Evolutionary conservation across 37 sponge, comb jelly and placozoan species (phyloP), one percentile per base, ranked within the genome.

Genomic region (Amphimedon queenslandica): DNA sequence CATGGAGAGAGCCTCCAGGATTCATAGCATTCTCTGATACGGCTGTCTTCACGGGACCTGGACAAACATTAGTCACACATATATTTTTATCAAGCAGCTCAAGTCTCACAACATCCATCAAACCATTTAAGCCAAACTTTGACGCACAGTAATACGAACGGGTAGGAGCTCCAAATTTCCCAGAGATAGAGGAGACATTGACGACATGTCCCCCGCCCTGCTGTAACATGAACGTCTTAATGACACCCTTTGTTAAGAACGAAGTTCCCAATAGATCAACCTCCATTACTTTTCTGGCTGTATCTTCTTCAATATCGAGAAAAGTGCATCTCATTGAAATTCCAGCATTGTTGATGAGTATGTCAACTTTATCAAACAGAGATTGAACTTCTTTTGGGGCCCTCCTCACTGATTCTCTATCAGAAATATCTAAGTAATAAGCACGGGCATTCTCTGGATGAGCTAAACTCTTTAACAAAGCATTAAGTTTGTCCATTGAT

Each of bases 321-420:
- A 74, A 76, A 6, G 40, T 4, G 33, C 55, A 37, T 40, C 86
- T 38, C 21, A 28, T 47, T 33, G 80, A 67, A 8, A 85, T 57
- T 65, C 88, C 88, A 24, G 82, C 86, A 74, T 85, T 85, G 56
- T 85, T 85, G 25, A 85, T 55, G 24, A 85, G 57, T 5, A 85
- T 79, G 63, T 85, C 86, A 11, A 85, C 51, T 25, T 53, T 34
- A 25, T 80, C 86, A 73, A 79, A 85, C 56, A 85, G 47, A 13
- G 37, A 24, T 13, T 8, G 25, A 25, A 80, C 86, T 61, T 74
- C 55, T 1, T 64, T 37, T 25, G 47, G 63, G 37, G 68, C 58
- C 13, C 27, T 40, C 4, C 37, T 34, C 0, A 57, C 31, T 0
- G 56, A 27, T 5, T 78, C 71, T 6, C 74, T 42, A 23, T 85